phyloP scores from a whole-genome alignment of 2,797 vertebrate genomes.

The Brachyrhaphis roseni region DNA sequence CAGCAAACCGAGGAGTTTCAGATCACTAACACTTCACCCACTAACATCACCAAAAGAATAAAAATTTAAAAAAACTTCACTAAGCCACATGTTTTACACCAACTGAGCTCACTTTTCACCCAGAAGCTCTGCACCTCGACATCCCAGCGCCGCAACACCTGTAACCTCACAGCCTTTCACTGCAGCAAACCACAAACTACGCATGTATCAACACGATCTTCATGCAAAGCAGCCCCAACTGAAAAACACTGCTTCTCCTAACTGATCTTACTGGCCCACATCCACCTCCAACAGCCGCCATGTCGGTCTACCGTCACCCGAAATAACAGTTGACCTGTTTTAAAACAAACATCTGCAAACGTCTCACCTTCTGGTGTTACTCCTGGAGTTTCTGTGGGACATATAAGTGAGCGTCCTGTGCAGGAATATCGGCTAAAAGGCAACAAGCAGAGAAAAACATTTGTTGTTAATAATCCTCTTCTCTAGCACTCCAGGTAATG shows the following conservation, averaged over 20 bases:
- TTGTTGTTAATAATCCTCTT: background rate
- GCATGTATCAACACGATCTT: conserved; percentile 25
- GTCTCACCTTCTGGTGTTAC: conserved; percentile 90
- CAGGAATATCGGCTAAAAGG: conserved; percentile 94
- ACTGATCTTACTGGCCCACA: conserved; percentile 16
- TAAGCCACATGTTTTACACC: background rate
- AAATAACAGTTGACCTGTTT: conserved; percentile 29
- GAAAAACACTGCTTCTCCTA: conserved; percentile 42
- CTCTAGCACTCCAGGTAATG: background rate
- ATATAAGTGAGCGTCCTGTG: conserved; percentile 99
- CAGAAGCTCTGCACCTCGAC: background rate
- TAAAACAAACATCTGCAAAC: background rate
- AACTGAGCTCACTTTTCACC: background rate
- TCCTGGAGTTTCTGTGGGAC: conserved; percentile 96
- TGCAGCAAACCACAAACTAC: conserved; percentile 17
- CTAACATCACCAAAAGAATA: background rate
- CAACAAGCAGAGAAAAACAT: background rate
- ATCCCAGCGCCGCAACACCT: background rate
- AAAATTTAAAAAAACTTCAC: background rate
- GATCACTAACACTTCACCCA: background rate
- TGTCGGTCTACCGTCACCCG: conserved; percentile 24
- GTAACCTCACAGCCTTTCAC: background rate
- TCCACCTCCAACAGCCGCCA: conserved; percentile 12
- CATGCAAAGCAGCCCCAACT: conserved; percentile 69
- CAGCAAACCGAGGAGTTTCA: background rate